Evolutionary conservation across 2,113 vertebrate genomes (phyloP), one percentile per base, ranked within the genome.

Genomic region (Calyptommatus sinebrachiatus): DNA sequence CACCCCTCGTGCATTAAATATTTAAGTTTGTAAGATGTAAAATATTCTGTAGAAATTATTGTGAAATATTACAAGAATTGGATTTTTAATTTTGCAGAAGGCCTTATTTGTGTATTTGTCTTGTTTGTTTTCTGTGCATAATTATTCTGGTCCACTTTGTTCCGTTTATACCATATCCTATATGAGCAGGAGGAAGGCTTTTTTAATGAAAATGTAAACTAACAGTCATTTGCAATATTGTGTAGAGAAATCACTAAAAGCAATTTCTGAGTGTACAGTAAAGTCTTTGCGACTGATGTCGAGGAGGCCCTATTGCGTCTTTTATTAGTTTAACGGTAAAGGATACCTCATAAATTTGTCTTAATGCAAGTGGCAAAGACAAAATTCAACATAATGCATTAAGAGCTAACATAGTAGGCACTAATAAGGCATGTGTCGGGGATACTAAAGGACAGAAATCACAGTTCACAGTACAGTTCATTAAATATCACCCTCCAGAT

Each of bases 1-100:
- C 94, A 92, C 91, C n/a, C n/a, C n/a, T n/a, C n/a, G 91, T 95
- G 87, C 95, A 87, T 95, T 96, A 92, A 94, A 94, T 98, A 97
- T 97, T 97, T 97, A 97, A 97, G 94, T 95, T 95, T 92, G 74
- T 95, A 96, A 97, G 95, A 94, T 99, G 98, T 99, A 99, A 99
- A 97, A 97, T 99, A 99, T 95, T 96, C 93, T 95, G 94, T 97
- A 96, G 94, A 97, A 94, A 95, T 95, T 95, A 96, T 94, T 95
- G 95, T 97, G 96, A 97, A 96, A 97, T 97, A 96, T 95, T 88
- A 87, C 94, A 93, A 95, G 96, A 93, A 95, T 91, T 90, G 88
- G 94, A 95, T 76, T 97, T 97, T 96, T 97, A 96, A 95, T 94
- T 93, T 94, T 95, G 95, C 95, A 92, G 92, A 97, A 94, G 95